Evolutionary conservation across 2,113 vertebrate genomes (phyloP).

Genomic region (Cyprinodon variegatus): DNA sequence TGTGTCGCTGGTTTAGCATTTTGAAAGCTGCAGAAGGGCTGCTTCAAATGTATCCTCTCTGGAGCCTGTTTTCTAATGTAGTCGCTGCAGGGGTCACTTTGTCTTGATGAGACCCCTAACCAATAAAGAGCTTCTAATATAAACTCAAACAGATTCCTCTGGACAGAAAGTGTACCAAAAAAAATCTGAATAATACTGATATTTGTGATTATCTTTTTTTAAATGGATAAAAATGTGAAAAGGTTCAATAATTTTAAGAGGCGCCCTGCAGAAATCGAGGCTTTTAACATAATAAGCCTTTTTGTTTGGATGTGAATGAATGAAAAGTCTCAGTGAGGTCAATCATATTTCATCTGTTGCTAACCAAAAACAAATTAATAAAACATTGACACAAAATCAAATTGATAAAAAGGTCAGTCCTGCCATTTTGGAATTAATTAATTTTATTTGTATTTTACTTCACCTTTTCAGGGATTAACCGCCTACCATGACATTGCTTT

Average conservation of each 20-base stretch:
- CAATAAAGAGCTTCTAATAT: no score
- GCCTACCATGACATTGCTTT: constrained; percentile 93
- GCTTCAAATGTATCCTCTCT: no score
- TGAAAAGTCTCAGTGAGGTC: neutral
- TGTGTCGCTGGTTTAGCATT: no score
- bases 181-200: neutral
- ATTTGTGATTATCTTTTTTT: neutral
- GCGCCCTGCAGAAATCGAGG: neutral
- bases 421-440: neutral
- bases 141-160: no score
- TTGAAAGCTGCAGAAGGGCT: no score
- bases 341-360: neutral
- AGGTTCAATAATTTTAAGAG: neutral
- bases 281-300: neutral
- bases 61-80: no score
- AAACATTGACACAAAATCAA: neutral
- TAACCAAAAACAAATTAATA: neutral
- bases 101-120: no score
- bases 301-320: neutral
- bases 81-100: no score
- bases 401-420: neutral
- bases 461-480: constrained; percentile 84
- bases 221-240: neutral
- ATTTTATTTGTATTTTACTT: neutral
- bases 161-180: no score